phyloP scores from a whole-genome alignment of 2,888 invertebrate species.

The Monoplex corrugatus region DNA sequence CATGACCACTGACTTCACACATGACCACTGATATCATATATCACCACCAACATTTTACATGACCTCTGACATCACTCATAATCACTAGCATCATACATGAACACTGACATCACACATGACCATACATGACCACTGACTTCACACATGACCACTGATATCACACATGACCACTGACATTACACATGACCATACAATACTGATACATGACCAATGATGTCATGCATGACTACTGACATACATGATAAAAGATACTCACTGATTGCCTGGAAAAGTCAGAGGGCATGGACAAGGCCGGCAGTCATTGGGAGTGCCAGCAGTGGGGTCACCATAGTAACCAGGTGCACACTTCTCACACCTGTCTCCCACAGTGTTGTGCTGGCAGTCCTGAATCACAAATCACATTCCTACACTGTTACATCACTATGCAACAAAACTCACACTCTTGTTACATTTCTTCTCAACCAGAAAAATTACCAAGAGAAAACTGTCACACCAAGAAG shows the following conservation, averaged over 20 bases:
- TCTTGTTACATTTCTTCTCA: no score
- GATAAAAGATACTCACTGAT: conserved; percentile 73
- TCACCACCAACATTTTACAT: no score
- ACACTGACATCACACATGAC: no score
- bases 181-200: not conserved
- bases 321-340: conserved; percentile 88
- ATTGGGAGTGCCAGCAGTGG: conserved; percentile 84
- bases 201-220: not conserved
- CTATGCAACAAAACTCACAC: no score
- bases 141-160: no score
- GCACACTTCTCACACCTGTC: conserved; percentile 92
- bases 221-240: not conserved
- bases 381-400: conserved; percentile 86
- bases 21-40: no score
- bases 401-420: no score
- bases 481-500: no score
- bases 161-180: no score
- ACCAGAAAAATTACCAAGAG: no score
- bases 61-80: not conserved
- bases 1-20: not conserved
- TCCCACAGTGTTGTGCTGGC: conserved; percentile 93
- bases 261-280: conserved; percentile 80
- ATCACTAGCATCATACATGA: no score
- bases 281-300: conserved; percentile 84
- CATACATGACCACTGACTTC: no score